Evolutionary conservation across 1,140 invertebrate species (phyloP), one percentile per base, ranked within the genome.

Genomic region (Drosophila pallidifrons): DNA sequence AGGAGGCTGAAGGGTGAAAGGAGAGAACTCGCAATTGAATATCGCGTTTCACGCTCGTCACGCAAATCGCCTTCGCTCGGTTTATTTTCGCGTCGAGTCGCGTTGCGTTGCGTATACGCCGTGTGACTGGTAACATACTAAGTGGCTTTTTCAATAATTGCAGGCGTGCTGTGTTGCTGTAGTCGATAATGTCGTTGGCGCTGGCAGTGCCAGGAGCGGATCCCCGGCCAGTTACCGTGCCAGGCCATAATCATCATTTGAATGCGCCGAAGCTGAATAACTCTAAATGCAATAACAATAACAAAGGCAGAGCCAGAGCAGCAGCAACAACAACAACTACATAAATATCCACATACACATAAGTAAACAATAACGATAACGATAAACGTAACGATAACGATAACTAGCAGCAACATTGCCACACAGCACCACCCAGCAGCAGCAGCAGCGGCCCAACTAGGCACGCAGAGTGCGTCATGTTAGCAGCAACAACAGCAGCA

Each of bases 131-230:
- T 16, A 49, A 6, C 43, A 16, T 25, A 25, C 52, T 67, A 74
- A 74, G 82, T 81, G 75, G 58, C 58, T 86, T 66, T 78, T 66
- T 49, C 75, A 75, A 80, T 88, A 80, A 80, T 87, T 88, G 75
- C 83, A 88, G 82, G 63, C 82, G 73, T 67, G 69, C 74, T 70
- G 82, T 66, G 82, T 78, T 75, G 74, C 71, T 64, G 67, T 64
- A 52, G 83, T 73, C 66, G 58, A 89, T 89, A 82, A 88, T 89
- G 83, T 79, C 67, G 70, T 67, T 83, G 85, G 76, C 70, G 73
- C 63, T 63, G 80, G 67, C 81, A 61, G 82, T 88, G 80, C 81
- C 80, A 83, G 83, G 80, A 80, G 77, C 83, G 46, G 66, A 67
- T 60, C 58, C 49, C 35, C 57, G 59, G 52, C 38, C 43, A 75